These are phyloP conservation scores for Anas acuta DNA, from an alignment of 2,797 vertebrate species.

Conservation along the genomic window DNA sequence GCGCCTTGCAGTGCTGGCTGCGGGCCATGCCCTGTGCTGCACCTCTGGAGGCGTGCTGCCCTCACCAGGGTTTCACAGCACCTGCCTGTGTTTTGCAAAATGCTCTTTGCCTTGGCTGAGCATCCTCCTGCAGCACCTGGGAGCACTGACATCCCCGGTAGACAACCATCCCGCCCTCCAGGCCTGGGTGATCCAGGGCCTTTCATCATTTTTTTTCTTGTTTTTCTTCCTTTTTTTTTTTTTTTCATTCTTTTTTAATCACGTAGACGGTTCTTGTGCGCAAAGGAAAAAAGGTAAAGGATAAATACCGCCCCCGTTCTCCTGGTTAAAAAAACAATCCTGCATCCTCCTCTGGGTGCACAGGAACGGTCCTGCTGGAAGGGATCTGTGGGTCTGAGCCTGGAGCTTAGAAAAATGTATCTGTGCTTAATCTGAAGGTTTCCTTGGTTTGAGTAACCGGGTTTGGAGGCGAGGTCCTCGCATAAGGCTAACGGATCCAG, in stretches of 20 bases:
- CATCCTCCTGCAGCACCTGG: rapidly evolving
- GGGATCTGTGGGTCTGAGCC: conserved; percentile 22
- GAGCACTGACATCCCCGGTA: not conserved
- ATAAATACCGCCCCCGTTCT: not conserved
- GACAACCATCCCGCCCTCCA: not conserved
- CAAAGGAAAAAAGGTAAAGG: not conserved
- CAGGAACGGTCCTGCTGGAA: not conserved
- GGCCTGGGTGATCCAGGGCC: not conserved
- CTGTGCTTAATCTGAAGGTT: conserved; percentile 48
- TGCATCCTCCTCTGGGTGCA: rapidly evolving
- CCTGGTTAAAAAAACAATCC: not conserved
- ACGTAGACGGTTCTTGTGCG: not conserved
- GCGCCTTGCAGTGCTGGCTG: not conserved
- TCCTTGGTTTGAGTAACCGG: not conserved
- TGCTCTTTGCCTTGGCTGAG: not conserved
- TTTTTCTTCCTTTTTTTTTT: not conserved
- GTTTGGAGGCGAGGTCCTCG: not conserved
- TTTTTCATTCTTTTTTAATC: not conserved
- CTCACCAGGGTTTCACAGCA: not conserved
- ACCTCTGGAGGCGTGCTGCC: not conserved
- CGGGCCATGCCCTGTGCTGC: not conserved
- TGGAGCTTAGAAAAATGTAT: conserved; percentile 21
- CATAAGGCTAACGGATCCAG: not conserved
- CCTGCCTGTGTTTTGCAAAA: not conserved
- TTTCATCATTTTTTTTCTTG: not conserved